A percentile compares a stretch with the other conserved stretches of the same genome.
Conservation (phyloP, 2,797 vertebrate genomes). For the Pipistrellus nathusii region DNA sequence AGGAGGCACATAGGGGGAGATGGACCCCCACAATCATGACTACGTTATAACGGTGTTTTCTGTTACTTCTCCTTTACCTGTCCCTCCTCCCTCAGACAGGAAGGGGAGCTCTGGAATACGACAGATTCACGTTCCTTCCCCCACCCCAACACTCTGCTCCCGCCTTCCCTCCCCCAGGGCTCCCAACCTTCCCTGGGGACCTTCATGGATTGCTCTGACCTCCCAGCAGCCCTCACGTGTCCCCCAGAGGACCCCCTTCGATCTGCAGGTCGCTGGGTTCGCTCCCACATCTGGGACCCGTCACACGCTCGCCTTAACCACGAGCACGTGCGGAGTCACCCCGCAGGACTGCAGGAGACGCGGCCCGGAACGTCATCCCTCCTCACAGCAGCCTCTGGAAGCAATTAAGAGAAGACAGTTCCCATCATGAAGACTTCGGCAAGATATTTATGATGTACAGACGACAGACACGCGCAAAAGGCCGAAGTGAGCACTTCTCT, state of each 20-base stretch:
- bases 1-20: not conserved
- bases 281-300: conserved; percentile 87
- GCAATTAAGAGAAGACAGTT: conserved; percentile 85
- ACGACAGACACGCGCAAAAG: conserved; percentile 37
- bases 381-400: conserved; percentile 86
- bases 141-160: not conserved
- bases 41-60: not conserved
- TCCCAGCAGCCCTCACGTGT: conserved; percentile 85
- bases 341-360: conserved; percentile 84
- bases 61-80: not conserved
- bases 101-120: not conserved
- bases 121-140: conserved; percentile 17
- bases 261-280: conserved; percentile 72
- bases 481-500: not conserved
- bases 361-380: conserved; percentile 85
- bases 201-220: conserved; percentile 81
- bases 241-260: conserved; percentile 83
- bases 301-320: conserved; percentile 85
- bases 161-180: not conserved
- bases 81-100: not conserved
- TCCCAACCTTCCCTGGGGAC: conserved; percentile 60
- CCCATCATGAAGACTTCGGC: conserved; percentile 71
- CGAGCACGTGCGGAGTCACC: conserved; percentile 86
- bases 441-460: conserved; percentile 77
- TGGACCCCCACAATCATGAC: not conserved